phyloP scores from a whole-genome alignment of 2,113 vertebrate species.

The Shinisaurus crocodilurus region DNA sequence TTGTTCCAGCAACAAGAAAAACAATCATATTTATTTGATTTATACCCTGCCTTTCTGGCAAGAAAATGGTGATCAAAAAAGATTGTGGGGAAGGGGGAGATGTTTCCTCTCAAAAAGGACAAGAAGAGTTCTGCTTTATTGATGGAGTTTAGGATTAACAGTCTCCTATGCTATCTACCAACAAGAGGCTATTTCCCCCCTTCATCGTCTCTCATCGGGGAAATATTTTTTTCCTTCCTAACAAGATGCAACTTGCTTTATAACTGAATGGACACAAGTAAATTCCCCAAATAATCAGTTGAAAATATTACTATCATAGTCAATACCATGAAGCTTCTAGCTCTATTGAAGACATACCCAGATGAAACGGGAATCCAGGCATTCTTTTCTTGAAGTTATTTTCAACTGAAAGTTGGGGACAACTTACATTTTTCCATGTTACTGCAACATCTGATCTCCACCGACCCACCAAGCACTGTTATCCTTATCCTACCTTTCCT shows the following conservation, averaged over 20 bases:
- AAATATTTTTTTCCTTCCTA: not conserved
- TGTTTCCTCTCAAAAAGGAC: not conserved
- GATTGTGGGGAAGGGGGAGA: not conserved
- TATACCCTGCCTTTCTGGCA: not conserved
- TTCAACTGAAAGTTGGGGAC: not conserved
- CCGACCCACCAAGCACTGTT: not conserved
- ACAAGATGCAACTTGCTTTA: too few species aligned
- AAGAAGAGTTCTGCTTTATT: not conserved
- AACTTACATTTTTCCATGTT: not conserved
- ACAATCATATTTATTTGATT: too few species aligned
- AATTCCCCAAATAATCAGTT: not conserved
- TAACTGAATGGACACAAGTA: not conserved
- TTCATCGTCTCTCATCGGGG: not conserved
- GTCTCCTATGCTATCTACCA: not conserved
- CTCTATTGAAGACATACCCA: not conserved
- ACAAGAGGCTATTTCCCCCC: too few species aligned
- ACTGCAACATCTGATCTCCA: not conserved
- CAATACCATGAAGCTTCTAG: not conserved
- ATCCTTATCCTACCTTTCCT: not conserved
- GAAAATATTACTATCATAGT: not conserved
- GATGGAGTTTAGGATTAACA: not conserved
- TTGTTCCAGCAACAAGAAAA: too few species aligned
- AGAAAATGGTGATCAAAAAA: not conserved
- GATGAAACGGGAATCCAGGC: not conserved
- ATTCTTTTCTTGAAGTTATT: not conserved